Evolutionary conservation across 1,140 invertebrate species (phyloP).

Genomic region (Penaeus japonicus): DNA sequence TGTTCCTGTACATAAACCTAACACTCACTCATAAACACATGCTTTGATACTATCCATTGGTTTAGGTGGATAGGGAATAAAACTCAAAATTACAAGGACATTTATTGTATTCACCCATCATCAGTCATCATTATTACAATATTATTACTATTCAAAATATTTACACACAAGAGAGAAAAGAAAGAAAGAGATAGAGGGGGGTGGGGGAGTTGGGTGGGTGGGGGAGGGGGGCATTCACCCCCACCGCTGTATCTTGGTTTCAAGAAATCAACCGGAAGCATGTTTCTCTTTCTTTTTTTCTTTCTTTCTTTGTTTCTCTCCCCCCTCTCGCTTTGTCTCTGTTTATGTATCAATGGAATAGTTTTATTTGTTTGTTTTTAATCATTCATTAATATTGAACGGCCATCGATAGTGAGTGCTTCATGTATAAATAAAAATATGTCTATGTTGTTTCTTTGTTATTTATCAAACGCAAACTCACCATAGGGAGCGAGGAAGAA

Average conservation of each 20-base stretch:
- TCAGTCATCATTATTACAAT: constrained; percentile 53
- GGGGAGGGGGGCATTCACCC: not conserved
- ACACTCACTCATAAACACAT: not conserved
- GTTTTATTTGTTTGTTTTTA: too few species aligned
- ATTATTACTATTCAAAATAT: constrained; percentile 54
- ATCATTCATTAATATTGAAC: too few species aligned
- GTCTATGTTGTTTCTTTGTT: too few species aligned
- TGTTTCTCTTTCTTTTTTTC: not conserved
- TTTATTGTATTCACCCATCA: constrained; percentile 51
- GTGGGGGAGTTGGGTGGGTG: not conserved
- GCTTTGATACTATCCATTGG: not conserved
- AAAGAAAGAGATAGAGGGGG: not conserved
- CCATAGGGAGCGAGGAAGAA: not conserved
- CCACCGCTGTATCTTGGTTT: not conserved
- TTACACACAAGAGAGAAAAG: constrained; percentile 33
- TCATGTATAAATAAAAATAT: too few species aligned
- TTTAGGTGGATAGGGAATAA: not conserved
- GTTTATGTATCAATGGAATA: too few species aligned
- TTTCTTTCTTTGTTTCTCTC: not conserved
- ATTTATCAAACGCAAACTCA: not conserved
- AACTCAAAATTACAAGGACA: constrained; percentile 39
- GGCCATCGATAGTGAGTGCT: too few species aligned
- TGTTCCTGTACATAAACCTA: not conserved
- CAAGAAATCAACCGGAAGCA: not conserved
- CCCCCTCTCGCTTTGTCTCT: not conserved